Evolutionary conservation across 2,113 vertebrate genomes (phyloP).

Genomic region (Butorides virescens): DNA sequence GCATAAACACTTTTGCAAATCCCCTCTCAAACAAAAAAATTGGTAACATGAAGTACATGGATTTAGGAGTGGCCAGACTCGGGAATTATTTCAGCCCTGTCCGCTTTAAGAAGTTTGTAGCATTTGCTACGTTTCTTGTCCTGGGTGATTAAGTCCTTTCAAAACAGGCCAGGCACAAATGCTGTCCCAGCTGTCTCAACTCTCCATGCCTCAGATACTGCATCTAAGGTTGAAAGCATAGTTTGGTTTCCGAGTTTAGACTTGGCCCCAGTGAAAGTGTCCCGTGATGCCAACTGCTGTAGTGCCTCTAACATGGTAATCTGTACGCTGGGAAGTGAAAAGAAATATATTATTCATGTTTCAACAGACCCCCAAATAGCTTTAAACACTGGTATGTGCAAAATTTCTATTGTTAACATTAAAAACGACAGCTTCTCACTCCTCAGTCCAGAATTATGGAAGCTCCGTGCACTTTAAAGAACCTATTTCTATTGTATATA

Average conservation of each 20-base stretch:
- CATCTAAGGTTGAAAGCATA: neutral
- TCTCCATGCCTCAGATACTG: neutral
- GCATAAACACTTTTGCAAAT: neutral
- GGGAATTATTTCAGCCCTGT: neutral
- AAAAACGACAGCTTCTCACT: neutral
- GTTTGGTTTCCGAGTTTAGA: conserved; percentile 5
- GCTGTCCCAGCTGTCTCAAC: conserved; percentile 35
- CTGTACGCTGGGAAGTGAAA: neutral
- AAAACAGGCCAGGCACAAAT: conserved; percentile 23
- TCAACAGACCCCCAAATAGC: neutral
- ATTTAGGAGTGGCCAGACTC: neutral
- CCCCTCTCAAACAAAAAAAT: neutral
- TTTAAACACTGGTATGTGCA: neutral
- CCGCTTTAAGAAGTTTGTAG: neutral
- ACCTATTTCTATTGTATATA: neutral
- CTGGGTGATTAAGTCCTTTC: neutral
- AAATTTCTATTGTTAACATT: neutral
- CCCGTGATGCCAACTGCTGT: neutral
- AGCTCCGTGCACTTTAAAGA: neutral
- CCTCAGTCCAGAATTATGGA: neutral
- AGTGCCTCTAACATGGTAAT: neutral
- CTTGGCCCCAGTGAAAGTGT: neutral
- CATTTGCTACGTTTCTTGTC: neutral
- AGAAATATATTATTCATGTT: neutral
- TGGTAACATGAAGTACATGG: neutral